phyloP scores from a whole-genome alignment of 2,113 vertebrate genomes.

The Pampusana beccarii region DNA sequence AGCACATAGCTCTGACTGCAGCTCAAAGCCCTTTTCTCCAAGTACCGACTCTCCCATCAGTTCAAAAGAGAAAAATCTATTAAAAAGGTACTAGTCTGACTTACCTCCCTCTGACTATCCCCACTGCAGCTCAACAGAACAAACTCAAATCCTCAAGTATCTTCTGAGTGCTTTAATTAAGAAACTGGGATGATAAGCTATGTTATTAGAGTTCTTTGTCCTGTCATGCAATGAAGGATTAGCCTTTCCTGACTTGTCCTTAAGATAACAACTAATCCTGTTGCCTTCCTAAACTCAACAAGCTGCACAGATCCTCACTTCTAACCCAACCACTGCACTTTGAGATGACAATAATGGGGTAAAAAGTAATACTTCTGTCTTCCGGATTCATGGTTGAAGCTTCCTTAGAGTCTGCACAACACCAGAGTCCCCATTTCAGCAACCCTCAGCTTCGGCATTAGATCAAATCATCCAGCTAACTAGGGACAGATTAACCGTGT shows the following conservation, averaged over 20 bases:
- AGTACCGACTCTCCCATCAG: background rate
- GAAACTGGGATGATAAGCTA: background rate
- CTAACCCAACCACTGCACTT: background rate
- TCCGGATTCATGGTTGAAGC: background rate
- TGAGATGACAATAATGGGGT: fast-evolving
- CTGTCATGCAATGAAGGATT: constrained; percentile 21
- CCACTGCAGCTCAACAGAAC: background rate
- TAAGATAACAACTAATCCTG: constrained; percentile 19
- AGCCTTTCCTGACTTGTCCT: background rate
- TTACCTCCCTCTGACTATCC: background rate
- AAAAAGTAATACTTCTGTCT: background rate
- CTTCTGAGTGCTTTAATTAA: background rate
- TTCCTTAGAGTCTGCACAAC: background rate
- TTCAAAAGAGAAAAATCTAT: background rate
- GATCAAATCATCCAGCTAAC: constrained; percentile 7
- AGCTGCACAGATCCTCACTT: background rate
- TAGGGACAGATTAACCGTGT: constrained; percentile 11
- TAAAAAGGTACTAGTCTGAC: background rate
- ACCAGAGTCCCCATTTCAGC: background rate
- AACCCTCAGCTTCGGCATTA: background rate
- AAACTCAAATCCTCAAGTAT: background rate
- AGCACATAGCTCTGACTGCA: background rate
- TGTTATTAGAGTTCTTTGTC: constrained; percentile 32
- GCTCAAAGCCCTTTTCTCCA: background rate
- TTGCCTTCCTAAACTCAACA: background rate